These are phyloP conservation scores for Harpalus rufipes DNA, from an alignment of 2,888 invertebrate genomes.

Conservation along the genomic window DNA sequence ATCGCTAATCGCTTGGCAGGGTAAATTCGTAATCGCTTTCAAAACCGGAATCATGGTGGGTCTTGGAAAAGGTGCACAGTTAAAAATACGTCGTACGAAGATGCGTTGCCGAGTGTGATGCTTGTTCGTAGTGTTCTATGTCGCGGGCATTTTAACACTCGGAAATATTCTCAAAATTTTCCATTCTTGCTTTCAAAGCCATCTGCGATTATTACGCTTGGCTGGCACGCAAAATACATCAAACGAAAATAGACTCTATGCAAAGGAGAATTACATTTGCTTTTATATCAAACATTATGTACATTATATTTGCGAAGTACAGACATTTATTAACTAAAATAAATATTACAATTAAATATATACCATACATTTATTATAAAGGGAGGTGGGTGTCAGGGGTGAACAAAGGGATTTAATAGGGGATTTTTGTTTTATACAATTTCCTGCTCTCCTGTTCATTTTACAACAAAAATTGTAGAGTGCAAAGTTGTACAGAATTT, in stretches of 20 bases:
- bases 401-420: too few species aligned
- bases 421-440: too few species aligned
- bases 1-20: slow-evolving; percentile 28
- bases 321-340: background rate
- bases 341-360: background rate
- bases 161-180: slow-evolving; percentile 37
- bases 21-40: background rate
- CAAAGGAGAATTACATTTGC: background rate
- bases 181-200: slow-evolving; percentile 28
- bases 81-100: slow-evolving; percentile 2
- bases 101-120: background rate
- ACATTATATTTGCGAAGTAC: background rate
- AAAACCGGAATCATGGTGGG: slow-evolving; percentile 9
- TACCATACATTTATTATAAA: too few species aligned
- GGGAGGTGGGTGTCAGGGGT: too few species aligned
- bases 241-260: slow-evolving; percentile 13
- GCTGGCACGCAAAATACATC: slow-evolving; percentile 15
- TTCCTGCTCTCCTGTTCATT: too few species aligned
- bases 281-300: background rate
- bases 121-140: slow-evolving; percentile 22
- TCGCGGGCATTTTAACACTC: background rate
- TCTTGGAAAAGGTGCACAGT: slow-evolving; percentile 13
- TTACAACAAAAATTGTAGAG: too few species aligned
- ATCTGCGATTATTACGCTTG: slow-evolving; percentile 21
- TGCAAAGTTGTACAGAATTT: too few species aligned